These are phyloP conservation scores for Dendrophyllia cribrosa DNA, from an alignment of 64 coral and sea anemone genomes.

Conservation along the genomic window DNA sequence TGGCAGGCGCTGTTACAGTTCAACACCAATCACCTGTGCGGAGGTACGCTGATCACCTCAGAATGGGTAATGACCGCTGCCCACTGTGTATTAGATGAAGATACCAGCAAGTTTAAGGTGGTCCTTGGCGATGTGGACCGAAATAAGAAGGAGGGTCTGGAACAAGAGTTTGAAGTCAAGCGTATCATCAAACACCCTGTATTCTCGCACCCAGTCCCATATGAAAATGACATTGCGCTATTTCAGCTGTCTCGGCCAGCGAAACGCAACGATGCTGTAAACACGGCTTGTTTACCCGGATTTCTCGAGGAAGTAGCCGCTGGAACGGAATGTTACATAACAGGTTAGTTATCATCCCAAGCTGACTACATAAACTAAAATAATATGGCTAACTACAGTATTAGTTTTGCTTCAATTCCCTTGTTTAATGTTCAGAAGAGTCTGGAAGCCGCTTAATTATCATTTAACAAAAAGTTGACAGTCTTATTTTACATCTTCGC, in stretches of 20 bases:
- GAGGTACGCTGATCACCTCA: conserved; percentile 74
- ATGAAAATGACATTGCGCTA: conserved; percentile 75
- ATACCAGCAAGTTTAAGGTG: conserved; percentile 63
- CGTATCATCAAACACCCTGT: conserved; percentile 69
- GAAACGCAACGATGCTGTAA: conserved; percentile 47
- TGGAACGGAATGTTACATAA: conserved; percentile 56
- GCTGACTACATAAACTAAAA: neutral
- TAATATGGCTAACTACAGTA: too few relatives aligned
- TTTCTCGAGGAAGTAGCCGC: neutral
- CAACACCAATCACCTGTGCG: conserved; percentile 62
- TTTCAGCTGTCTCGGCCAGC: conserved; percentile 68
- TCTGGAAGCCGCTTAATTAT: too few relatives aligned
- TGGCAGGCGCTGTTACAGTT: conserved; percentile 86
- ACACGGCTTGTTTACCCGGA: conserved; percentile 60
- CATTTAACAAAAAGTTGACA: too few relatives aligned
- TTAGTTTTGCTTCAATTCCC: too few relatives aligned
- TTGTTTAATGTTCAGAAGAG: too few relatives aligned
- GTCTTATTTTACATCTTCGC: too few relatives aligned
- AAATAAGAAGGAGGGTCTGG: conserved; percentile 46
- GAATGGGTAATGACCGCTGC: conserved; percentile 91
- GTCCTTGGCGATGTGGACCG: conserved; percentile 74
- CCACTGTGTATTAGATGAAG: conserved; percentile 74
- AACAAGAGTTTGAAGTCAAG: conserved; percentile 74
- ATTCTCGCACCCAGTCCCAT: conserved; percentile 50
- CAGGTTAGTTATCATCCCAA: conserved; percentile 4